Conservation (phyloP, 2,113 vertebrate species). For the Casuarius casuarius region DNA sequence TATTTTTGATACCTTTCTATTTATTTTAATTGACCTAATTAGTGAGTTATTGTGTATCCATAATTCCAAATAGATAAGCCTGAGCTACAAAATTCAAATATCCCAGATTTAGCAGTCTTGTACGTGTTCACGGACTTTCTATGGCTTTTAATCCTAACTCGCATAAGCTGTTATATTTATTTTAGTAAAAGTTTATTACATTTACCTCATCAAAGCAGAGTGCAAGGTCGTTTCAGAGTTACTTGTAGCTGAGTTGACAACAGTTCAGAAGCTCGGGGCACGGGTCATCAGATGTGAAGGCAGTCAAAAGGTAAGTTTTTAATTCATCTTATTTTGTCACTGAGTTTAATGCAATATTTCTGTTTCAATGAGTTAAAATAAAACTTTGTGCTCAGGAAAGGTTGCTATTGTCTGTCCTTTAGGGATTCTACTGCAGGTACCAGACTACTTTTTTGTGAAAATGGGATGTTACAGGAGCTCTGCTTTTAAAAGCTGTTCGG, state of each 20-base stretch:
- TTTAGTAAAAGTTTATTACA: conserved; percentile 16
- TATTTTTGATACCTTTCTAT: not conserved
- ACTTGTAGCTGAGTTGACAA: not conserved
- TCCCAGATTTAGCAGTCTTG: not conserved
- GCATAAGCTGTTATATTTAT: not conserved
- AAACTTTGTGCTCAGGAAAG: not conserved
- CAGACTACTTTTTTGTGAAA: not conserved
- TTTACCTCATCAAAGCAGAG: not conserved
- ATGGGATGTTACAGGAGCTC: not conserved
- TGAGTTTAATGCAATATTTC: not conserved
- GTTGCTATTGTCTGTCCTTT: not conserved
- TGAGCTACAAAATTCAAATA: not conserved
- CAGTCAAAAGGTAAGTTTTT: not conserved
- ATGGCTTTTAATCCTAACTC: not conserved
- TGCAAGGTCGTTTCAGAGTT: not conserved
- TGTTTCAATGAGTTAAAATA: not conserved
- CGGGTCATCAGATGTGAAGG: not conserved
- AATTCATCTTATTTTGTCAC: not conserved
- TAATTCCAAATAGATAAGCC: not conserved
- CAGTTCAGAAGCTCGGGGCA: not conserved
- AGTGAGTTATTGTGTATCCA: not conserved
- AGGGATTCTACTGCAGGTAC: not conserved
- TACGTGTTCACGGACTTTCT: not conserved
- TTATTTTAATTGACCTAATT: not conserved
- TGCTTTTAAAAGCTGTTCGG: not conserved